Evolutionary conservation across 2,888 invertebrate genomes (phyloP), one percentile per base, ranked within the genome.

Genomic region (Dioctria rufipes): DNA sequence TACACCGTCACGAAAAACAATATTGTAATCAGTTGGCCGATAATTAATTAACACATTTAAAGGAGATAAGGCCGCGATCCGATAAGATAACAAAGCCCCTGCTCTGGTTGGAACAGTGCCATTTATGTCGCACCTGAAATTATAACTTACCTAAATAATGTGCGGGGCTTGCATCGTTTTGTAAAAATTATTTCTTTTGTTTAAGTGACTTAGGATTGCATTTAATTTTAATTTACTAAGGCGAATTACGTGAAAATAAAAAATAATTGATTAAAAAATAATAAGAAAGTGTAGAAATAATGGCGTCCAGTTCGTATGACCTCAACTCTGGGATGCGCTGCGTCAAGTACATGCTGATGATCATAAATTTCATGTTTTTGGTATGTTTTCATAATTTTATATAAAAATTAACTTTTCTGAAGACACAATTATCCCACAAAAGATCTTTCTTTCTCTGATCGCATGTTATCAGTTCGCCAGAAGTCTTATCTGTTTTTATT

Each of bases 331-430:
- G 94, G 84, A 94, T 94, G 93, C 92, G 90, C 87, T 92, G 93
- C 86, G 93, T 95, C 81, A 95, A 95, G 88, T 95, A 94, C 86
- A 91, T 95, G 90, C 90, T 95, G 83, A 91, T 95, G 85, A 90
- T 93, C 84, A 93, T 95, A 85, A 95, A 95, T 87, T 91, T 94
- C 42, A 92, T 95, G 87, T 95, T 95, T 75, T 60, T 46, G 40
- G 61, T 77, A 11, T 13, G 63, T 8, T 6, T 37, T 60, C 13
- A 46, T 6, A 46, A 46, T 6, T 46, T 46, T 46, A 46, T 9
- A 6, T 6, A 46, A 46, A 46, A 46, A 46, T 5, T 8, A 46
- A 4, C 46, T 8, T 5, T 4, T 46, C 5, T 5, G 8, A 46
- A 46, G 25, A 25, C 25, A 25, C 25, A 25, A 0, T 25, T 25